Percentiles rank a stretch among this genome's conserved stretches.
phyloP scores from a whole-genome alignment of 2,888 invertebrate species.

The Polydrusus cervinus region DNA sequence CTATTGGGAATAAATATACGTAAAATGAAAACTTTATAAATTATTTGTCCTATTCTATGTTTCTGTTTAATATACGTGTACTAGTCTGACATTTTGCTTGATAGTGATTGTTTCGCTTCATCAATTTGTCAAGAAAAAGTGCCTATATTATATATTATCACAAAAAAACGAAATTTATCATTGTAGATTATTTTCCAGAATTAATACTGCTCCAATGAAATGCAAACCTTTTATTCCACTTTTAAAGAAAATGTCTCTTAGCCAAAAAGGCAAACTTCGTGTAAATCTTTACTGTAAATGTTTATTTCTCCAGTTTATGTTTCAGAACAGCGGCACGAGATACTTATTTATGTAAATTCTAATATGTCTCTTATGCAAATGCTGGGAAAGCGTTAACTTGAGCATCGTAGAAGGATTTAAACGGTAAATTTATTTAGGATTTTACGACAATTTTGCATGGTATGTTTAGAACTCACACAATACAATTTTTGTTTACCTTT shows the following conservation, averaged over 20 bases:
- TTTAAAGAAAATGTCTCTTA: not conserved
- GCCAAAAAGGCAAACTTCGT: constrained; percentile 16
- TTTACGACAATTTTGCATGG: constrained; percentile 10
- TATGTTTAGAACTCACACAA: constrained; percentile 12
- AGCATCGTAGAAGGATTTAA: constrained; percentile 39
- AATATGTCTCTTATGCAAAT: constrained; percentile 52
- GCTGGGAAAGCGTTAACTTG: constrained; percentile 35
- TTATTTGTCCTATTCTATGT: no score
- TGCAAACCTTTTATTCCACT: not conserved
- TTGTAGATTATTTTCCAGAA: not conserved
- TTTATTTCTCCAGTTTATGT: constrained; percentile 47
- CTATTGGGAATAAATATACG: no score
- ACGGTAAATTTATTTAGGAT: constrained; percentile 31
- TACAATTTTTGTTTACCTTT: constrained; percentile 9
- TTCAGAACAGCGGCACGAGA: constrained; percentile 29
- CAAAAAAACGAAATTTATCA: not conserved
- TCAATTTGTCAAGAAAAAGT: no score
- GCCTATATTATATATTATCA: no score
- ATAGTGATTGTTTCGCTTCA: no score
- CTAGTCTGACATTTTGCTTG: no score
- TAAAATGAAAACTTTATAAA: no score
- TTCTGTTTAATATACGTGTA: no score
- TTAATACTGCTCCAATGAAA: not conserved
- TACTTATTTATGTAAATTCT: constrained; percentile 51
- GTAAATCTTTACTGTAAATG: constrained; percentile 47